Base-by-base conservation (phyloP, 2,113 vertebrate species). In the Symphodus melops region DNA sequence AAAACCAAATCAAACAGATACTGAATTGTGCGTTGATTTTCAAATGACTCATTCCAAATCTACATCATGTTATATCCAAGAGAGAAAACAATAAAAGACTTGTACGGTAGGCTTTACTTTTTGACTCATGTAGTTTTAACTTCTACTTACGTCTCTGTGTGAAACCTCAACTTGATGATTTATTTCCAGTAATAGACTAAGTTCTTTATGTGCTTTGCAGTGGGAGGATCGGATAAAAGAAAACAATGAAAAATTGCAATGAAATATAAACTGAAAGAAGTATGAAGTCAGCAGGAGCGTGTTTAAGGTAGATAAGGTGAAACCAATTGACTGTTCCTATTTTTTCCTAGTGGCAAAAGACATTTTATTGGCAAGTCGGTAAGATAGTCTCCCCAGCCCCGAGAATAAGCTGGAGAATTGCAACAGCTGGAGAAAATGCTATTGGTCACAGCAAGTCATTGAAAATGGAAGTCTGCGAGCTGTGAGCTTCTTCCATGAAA, bases 231-330 rank as follows among this genome's bases (percentile, higher is more conserved):
- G 37, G 21, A 36, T 12, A 23, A 64, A 41, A 64, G 57, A 70
- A 78, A 89, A 88, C 83, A 88, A 88, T 75, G 74, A 69, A 74
- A 82, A 81, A 68, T 19, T 25, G 75, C 48, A 67, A 75, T 71
- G 56, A 76, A 86, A 88, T 79, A 59, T 63, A 80, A 91, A 77
- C 52, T 48, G 73, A 36, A 81, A 79, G 79, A 79, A 67, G 74
- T 84, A 81, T 83, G 67, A 81, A 91, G 89, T 89, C 89, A 83
- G 86, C 86, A 75, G 79, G 89, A 83, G 89, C 88, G 86, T 93
- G 92, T 91, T 91, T 86, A 89, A 88, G 84, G 90, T 92, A 93
- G 92, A 93, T 93, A 91, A 91, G 90, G 89, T 86, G 84, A 90
- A 89, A 84, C 89, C 87, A 90, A 92, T 92, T 89, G 89, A 90